Base-by-base conservation (phyloP, 2,888 invertebrate species). In the Plagiodera versicolora region DNA sequence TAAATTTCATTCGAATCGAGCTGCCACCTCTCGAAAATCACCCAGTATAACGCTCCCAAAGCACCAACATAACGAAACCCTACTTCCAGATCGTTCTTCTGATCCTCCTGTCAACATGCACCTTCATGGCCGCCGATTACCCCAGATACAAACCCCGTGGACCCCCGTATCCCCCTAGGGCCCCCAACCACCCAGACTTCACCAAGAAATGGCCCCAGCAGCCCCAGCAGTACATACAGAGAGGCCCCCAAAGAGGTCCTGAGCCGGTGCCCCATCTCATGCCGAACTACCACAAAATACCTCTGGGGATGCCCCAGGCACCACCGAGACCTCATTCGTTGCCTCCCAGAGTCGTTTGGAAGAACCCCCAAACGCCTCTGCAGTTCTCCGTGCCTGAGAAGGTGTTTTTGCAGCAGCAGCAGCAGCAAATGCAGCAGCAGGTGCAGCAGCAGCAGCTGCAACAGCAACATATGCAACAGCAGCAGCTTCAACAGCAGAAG, bases 191-290 rank as follows among this genome's bases (percentile, higher is more conserved):
- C 8, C 69, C 64, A 44, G 70, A 65, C 18, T 71, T 61, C 51
- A 48, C 63, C 2, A 76, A 75, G 56, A 77, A 77, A 70, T 74
- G 75, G 73, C 66, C 71, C n/a, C n/a, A n/a, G 24, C 70, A 72
- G 54, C 71, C 66, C 5, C 64, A 65, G 2, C 67, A 67, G 19
- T 57, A 58, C 32, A 59, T 46, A 58, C 59, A 58, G 47, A 49
- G 64, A 55, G 51, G 57, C 4, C 61, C 62, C 20, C 63, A 70
- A 5, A 73, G 72, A 1, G 73, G 72, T 45, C 71, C 73, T 0
- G 16, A 44, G 3, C 66, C 71, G 46, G 72, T 73, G 68, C 69
- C 73, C 1, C 66, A 56, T 6, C 60, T 44, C 44, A 44, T 20
- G 53, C 53, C 28, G 1, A 39, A 52, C 11, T 39, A 65, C 6